Base-by-base conservation (phyloP, 2,113 vertebrate genomes). In the Anolis sagrei region DNA sequence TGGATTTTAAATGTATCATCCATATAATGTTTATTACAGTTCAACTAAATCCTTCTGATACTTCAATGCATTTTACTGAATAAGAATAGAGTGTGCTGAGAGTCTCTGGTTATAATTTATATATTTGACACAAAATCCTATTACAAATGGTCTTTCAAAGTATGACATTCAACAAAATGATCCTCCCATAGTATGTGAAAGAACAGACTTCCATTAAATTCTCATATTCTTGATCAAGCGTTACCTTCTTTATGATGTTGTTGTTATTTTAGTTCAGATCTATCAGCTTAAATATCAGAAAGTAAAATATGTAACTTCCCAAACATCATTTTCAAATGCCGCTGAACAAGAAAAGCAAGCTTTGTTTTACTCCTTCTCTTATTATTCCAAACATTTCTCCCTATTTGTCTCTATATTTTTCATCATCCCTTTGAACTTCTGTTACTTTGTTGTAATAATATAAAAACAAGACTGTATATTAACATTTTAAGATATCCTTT, bases 1-100 rank as follows among this genome's bases (percentile, higher is more conserved):
- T 23, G 76, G 79, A 81, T 89, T 90, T 92, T 76, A 84, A 89
- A 82, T 87, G 1, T 82, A 9, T 88, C 27, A 87, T 90, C 77
- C 82, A 90, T 89, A 78, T 10, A 87, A 9, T 25, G 23, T 49
- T 84, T 88, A 36, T 85, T 89, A 69, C 29, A 85, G 89, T 7
- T 64, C 49, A 80, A 66, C 21, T 76, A 90, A 91, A 91, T 89
- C 88, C 27, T 68, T 70, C n/a, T 72, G 36, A 85, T 49, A 10
- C 0, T 1, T 81, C 66, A 81, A n/a, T 44, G 25, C 2, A 79
- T 85, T 90, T 85, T 80, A 82, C 2, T 64, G 1, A 90, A 19
- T n/a, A 85, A 70, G 13, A 82, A 2, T 70, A 68, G 84, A 72
- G 73, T 80, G 89, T 92, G 54, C 62, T 86, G 29, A 1, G 29